These are phyloP conservation scores for Tiliqua scincoides DNA, from an alignment of 2,113 vertebrate genomes.

Conservation along the genomic window DNA sequence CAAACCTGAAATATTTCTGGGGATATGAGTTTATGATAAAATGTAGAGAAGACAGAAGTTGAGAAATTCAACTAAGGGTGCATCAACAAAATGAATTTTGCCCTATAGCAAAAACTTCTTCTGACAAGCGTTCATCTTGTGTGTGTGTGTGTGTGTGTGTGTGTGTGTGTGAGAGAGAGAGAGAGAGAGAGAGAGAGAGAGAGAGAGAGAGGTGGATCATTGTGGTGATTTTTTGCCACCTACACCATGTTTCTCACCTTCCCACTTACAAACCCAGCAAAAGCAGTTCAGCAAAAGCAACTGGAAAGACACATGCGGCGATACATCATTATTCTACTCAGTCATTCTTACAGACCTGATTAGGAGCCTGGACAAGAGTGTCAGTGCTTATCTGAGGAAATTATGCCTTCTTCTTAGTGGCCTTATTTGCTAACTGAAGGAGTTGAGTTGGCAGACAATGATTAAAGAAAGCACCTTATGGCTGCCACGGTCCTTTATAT, in stretches of 20 bases:
- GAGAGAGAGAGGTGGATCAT: background rate
- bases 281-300: slow-evolving; percentile 18
- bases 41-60: background rate
- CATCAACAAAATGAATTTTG: background rate
- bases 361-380: slow-evolving; percentile 19
- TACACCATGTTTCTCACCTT: slow-evolving; percentile 47
- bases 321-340: slow-evolving; percentile 68
- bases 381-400: slow-evolving; percentile 64
- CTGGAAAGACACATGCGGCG: slow-evolving; percentile 25
- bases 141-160: fast-evolving
- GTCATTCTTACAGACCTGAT: slow-evolving; percentile 62
- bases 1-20: background rate
- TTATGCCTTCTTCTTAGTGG: slow-evolving; percentile 56
- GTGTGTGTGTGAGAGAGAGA: too few species aligned
- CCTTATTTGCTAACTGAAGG: slow-evolving; percentile 66
- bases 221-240: slow-evolving; percentile 54
- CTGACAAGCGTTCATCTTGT: background rate
- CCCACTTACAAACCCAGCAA: slow-evolving; percentile 33
- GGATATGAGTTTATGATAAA: background rate
- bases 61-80: background rate
- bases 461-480: slow-evolving; percentile 73
- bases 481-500: background rate
- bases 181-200: too few species aligned
- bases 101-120: background rate
- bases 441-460: slow-evolving; percentile 71